Base-by-base conservation (phyloP, 53 echinoderm and acorn worm genomes). In the Arbacia lixula region DNA sequence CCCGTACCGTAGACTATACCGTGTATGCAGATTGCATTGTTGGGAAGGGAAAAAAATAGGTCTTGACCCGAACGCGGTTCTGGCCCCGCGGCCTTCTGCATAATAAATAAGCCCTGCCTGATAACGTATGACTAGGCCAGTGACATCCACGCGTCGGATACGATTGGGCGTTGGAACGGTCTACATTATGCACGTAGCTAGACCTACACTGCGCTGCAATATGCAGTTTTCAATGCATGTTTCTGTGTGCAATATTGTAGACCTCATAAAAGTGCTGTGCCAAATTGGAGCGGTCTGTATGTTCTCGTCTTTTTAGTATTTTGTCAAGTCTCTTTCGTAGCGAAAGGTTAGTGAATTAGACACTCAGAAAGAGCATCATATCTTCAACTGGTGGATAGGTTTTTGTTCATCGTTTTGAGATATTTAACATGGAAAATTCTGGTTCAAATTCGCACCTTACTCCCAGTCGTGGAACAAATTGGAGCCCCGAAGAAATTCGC, bases 71-170 rank as follows among this genome's bases (percentile, higher is more conserved):
- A 81, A 33, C 82, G 82, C 64, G 82, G 82, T 64, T 63, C 82
- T 81, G 82, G 82, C 82, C 82, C 82, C 82, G 82, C 82, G 82
- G 82, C 82, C 82, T 81, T 81, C 82, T 81, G 82, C 82, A 81
- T 81, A 81, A 63, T 81, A 81, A 81, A 81, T 81, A 81, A 81
- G 82, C 82, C 64, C 62, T 46, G 64, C 60, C 61, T 38, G 62
- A 43, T 63, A 63, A 50, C 3, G 51, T 29, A n/a, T 29, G 4
- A 50, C 73, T 81, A 64, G 81, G 82, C 82, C 49, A 81, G n/a
- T n/a, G 36, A 77, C 60, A 77, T 58, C 25, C 64, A 78, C 74
- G 32, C 74, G 33, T 9, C 51, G 60, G 31, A 22, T 25, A 75
- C 60, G n/a, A 81, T 81, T 81, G 82, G 82, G 82, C 82, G 82